A percentile compares a stretch with the other conserved stretches of the same genome.
Evolutionary conservation across 2,113 vertebrate genomes (phyloP).

Genomic region (Coptodon bakossiorum): DNA sequence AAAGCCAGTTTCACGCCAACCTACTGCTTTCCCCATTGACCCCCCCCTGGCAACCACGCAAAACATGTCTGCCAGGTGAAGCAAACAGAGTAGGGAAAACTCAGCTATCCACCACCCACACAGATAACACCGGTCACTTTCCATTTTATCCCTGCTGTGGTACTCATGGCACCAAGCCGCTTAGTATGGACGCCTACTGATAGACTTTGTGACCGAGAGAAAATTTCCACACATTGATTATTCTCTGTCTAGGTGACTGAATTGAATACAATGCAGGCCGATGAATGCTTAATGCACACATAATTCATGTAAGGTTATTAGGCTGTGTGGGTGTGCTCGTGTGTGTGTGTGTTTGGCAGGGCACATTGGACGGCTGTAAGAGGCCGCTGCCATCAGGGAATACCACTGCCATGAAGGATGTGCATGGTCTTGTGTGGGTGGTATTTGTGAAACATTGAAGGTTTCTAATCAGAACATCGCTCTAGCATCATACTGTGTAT

Average conservation of each 20-base stretch:
- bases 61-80: conserved; percentile 38
- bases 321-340: background rate
- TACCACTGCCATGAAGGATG: background rate
- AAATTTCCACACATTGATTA: conserved; percentile 32
- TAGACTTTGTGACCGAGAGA: conserved; percentile 12
- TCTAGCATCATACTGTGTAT: background rate
- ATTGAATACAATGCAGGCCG: background rate
- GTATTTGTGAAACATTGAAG: background rate
- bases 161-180: background rate
- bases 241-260: conserved; percentile 29
- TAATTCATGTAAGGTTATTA: conserved; percentile 9
- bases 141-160: background rate
- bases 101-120: conserved; percentile 21
- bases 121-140: background rate
- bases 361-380: background rate
- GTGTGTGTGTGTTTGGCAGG: background rate
- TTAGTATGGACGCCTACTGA: conserved; percentile 47
- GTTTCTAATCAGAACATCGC: background rate
- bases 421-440: background rate
- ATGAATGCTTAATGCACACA: conserved; percentile 22
- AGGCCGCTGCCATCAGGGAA: background rate
- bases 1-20: conserved; percentile 27
- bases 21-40: conserved; percentile 12
- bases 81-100: background rate
- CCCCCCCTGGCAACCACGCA: background rate